phyloP scores from a whole-genome alignment of 2,888 invertebrate species.

The Amiota minor region DNA sequence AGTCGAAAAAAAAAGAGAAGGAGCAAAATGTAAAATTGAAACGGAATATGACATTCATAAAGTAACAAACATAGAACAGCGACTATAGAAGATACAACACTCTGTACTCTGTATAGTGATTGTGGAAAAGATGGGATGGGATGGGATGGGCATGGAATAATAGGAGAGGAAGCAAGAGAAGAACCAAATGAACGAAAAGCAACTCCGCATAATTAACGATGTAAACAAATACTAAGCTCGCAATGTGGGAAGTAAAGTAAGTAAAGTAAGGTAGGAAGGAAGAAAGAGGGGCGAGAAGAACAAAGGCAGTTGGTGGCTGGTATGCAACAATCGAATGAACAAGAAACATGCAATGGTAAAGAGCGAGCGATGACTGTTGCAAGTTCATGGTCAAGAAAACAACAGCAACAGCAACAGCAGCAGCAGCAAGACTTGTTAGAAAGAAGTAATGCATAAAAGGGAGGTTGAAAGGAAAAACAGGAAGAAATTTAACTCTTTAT shows the following conservation, averaged over 20 bases:
- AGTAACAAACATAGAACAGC: conserved; percentile 37
- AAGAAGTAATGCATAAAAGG: conserved; percentile 36
- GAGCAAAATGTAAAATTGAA: conserved; percentile 1
- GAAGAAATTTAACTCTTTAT: not conserved
- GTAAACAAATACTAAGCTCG: conserved; percentile 47
- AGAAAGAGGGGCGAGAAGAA: accelerated
- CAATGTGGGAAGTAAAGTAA: not conserved
- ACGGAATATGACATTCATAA: conserved; percentile 47
- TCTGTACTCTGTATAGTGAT: not conserved
- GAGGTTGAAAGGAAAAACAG: no score
- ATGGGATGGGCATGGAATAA: not conserved
- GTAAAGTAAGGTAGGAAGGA: not conserved
- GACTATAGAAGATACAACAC: not conserved
- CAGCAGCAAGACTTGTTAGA: conserved; percentile 22
- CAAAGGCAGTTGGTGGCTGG: not conserved
- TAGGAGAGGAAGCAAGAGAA: not conserved
- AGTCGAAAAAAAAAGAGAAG: no score
- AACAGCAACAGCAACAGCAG: conserved; percentile 17
- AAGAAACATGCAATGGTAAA: conserved; percentile 38
- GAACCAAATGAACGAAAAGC: not conserved
- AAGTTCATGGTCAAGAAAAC: conserved; percentile 54
- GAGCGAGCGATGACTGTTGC: conserved; percentile 1
- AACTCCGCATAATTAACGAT: conserved; percentile 47
- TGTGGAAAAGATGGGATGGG: not conserved
- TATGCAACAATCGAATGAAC: conserved; percentile 32